Conservation (phyloP, 2,797 vertebrate genomes). For the Potorous gilbertii region DNA sequence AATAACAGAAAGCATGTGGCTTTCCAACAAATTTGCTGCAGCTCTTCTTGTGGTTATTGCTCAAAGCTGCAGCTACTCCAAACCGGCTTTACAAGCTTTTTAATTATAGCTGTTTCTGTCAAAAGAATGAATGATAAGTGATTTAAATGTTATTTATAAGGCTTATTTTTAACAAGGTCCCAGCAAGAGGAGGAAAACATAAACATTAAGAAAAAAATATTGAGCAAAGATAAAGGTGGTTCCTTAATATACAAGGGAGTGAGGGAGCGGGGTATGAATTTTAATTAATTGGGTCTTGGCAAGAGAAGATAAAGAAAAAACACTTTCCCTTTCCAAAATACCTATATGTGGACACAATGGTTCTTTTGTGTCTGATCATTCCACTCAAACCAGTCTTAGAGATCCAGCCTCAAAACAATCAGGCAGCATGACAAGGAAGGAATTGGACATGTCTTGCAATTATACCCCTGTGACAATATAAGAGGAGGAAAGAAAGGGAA, state of each 20-base stretch:
- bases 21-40: slow-evolving; percentile 52
- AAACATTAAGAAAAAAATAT: neutral
- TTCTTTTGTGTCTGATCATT: neutral
- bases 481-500: slow-evolving; percentile 25
- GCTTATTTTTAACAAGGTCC: slow-evolving; percentile 39
- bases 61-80: slow-evolving; percentile 71
- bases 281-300: slow-evolving; percentile 5
- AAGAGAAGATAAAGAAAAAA: neutral
- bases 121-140: slow-evolving; percentile 50
- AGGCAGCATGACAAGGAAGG: neutral
- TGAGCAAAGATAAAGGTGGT: neutral
- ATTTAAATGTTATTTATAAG: slow-evolving; percentile 32
- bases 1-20: slow-evolving; percentile 30
- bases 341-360: neutral
- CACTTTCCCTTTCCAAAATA: neutral
- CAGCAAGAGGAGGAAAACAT: slow-evolving; percentile 18
- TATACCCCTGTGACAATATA: neutral
- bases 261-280: neutral
- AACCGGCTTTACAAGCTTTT: slow-evolving; percentile 58
- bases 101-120: slow-evolving; percentile 59
- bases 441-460: neutral
- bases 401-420: neutral
- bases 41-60: neutral
- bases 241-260: neutral
- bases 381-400: neutral